A percentile compares a stretch with the other conserved stretches of the same genome.
Evolutionary conservation across 2,113 vertebrate species (phyloP).

Genomic region (Oncorhynchus clarkii): DNA sequence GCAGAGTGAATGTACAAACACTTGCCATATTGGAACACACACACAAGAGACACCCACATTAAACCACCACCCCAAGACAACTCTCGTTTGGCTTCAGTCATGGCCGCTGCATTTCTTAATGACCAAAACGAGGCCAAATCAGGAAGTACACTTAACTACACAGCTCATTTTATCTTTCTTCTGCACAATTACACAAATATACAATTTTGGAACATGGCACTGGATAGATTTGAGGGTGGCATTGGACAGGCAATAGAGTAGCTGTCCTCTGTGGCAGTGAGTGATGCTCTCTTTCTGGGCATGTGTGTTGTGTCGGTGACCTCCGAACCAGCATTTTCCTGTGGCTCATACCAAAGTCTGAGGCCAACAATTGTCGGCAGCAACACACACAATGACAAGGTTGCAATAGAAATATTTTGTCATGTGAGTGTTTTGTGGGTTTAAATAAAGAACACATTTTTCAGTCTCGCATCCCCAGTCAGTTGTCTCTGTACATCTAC

Average conservation of each 20-base stretch:
- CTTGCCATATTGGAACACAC: too few relatives aligned
- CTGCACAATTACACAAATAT: background rate
- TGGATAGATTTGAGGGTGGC: background rate
- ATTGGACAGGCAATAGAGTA: background rate
- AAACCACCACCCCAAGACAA: too few relatives aligned
- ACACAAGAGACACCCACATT: background rate
- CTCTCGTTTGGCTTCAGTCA: too few relatives aligned
- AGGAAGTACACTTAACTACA: background rate
- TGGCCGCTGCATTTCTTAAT: too few relatives aligned
- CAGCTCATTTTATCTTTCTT: conserved; percentile 16
- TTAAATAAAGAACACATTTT: background rate
- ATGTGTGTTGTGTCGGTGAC: background rate
- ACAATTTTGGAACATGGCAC: background rate
- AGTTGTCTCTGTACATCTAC: background rate
- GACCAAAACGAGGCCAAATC: too few relatives aligned
- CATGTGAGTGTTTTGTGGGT: background rate
- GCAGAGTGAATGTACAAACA: too few relatives aligned
- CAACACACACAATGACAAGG: background rate
- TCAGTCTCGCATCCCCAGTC: background rate
- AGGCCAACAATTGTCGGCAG: background rate
- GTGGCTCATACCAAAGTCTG: background rate
- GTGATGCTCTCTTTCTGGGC: background rate
- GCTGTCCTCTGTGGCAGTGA: background rate
- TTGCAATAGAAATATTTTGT: background rate
- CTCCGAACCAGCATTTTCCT: background rate